A percentile compares a stretch with the other conserved stretches of the same genome.
phyloP scores from a whole-genome alignment of 1,140 invertebrate species.

The Drosophila setifemur region DNA sequence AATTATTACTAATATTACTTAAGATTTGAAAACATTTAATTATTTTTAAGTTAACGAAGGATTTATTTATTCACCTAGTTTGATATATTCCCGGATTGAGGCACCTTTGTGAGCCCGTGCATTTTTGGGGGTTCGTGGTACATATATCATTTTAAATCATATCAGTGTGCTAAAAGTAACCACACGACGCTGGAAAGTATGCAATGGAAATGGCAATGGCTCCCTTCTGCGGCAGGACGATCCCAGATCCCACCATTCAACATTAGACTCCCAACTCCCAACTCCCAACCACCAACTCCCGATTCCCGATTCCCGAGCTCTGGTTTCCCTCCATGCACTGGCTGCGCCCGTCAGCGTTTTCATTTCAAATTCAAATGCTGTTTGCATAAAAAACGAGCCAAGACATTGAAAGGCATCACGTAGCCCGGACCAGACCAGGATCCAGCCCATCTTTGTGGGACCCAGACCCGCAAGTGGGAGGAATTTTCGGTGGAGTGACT shows the following conservation, averaged over 20 bases:
- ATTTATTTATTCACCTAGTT: too few relatives aligned
- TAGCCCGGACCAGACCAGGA: background rate
- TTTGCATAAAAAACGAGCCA: constrained; percentile 71
- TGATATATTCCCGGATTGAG: too few relatives aligned
- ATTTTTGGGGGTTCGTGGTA: constrained; percentile 11
- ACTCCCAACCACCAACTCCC: background rate
- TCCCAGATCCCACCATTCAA: background rate
- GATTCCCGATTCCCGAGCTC: background rate
- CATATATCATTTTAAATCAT: too few relatives aligned
- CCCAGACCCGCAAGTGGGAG: background rate
- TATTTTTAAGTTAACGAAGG: too few relatives aligned
- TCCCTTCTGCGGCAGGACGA: constrained; percentile 20
- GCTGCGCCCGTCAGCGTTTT: constrained; percentile 55
- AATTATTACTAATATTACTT: too few relatives aligned
- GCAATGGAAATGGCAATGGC: constrained; percentile 14
- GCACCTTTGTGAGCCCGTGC: too few relatives aligned
- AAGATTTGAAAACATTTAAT: too few relatives aligned
- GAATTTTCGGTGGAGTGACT: background rate
- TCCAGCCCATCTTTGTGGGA: background rate
- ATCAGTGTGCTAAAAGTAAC: constrained; percentile 61
- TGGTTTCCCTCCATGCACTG: constrained; percentile 40
- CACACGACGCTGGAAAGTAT: constrained; percentile 64
- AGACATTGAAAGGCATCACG: constrained; percentile 57
- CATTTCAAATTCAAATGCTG: constrained; percentile 79
- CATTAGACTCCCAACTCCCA: background rate